Percentiles rank a stretch among this genome's conserved stretches.
Evolutionary conservation across 64 coral and sea anemone species (phyloP).

Genomic region (Stichodactyla helianthus): DNA sequence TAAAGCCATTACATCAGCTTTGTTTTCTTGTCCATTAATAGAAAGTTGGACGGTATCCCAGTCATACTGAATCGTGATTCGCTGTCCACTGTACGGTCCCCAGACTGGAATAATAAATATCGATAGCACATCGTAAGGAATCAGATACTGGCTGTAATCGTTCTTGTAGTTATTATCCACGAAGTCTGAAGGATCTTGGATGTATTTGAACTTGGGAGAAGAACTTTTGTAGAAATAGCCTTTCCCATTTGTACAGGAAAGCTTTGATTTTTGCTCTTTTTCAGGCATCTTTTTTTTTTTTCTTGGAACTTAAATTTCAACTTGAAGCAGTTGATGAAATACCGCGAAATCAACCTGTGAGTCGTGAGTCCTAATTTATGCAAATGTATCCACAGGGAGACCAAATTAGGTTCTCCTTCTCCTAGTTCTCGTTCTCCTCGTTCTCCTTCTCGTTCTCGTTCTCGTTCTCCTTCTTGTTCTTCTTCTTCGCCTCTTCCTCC

Average conservation of each 20-base stretch:
- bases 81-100: constrained; percentile 32
- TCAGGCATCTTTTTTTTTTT: constrained; percentile 8
- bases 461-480: too few species aligned
- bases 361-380: too few species aligned
- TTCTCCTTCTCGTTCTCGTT: too few species aligned
- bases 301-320: background rate
- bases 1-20: constrained; percentile 42
- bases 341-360: too few species aligned
- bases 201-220: constrained; percentile 43
- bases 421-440: too few species aligned
- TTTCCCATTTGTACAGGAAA: constrained; percentile 21
- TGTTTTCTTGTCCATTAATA: constrained; percentile 15
- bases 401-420: background rate
- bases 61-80: constrained; percentile 32
- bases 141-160: constrained; percentile 35
- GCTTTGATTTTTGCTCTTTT: constrained; percentile 22
- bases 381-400: background rate
- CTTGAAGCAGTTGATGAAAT: too few species aligned
- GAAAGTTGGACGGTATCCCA: constrained; percentile 38
- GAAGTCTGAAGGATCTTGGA: constrained; percentile 48
- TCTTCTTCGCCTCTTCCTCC: too few species aligned
- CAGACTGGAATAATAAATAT: constrained; percentile 19
- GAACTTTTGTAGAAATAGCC: constrained; percentile 28
- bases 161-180: constrained; percentile 46
- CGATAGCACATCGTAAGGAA: constrained; percentile 27